Evolutionary conservation across 2,113 vertebrate genomes (phyloP), one percentile per base, ranked within the genome.

Genomic region (Scatophagus argus): DNA sequence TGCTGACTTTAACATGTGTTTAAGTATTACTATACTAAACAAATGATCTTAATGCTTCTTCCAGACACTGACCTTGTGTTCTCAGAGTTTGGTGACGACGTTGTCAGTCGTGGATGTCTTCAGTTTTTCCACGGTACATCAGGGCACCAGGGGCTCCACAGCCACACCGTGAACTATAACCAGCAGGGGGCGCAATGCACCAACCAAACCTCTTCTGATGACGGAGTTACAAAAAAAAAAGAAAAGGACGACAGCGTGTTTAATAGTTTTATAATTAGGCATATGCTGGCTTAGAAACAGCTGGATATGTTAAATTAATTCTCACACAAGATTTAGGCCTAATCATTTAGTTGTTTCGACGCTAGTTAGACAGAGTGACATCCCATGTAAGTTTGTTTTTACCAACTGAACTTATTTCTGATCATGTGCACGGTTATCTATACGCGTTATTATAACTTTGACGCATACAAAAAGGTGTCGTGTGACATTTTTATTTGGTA

Each of bases 161-260:
- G 73, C 80, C 70, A 83, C 66, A 32, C 7, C 0, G 6, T 31
- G 19, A 6, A 9, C 10, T 3, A 2, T 19, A 10, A 75, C 85
- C 91, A 90, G 88, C 84, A 87, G 90, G 86, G 85, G 89, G 81
- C 76, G 84, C 86, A 81, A 52, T 70, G 39, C 72, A 88, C 81
- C 70, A 90, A 81, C 78, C 47, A 16, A 88, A 77, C 71, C 29
- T 16, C 25, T 7, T 5, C 27, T 43, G 19, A 44, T 70, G 59
- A 70, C 51, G 36, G 16, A 31, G 49, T 78, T 52, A 8, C 32
- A 63, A 55, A 16, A 44, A 8, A 38, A 63, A 55, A 16, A 44
- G 1, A 74, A 68, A 55, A 12, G 11, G 34, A n/a, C n/a, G n/a
- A n/a, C 12, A 34, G 11, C 2, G 3, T 29, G 12, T 3, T 2